Conservation (phyloP, 2,888 invertebrate species). For the Drosophila mimica region DNA sequence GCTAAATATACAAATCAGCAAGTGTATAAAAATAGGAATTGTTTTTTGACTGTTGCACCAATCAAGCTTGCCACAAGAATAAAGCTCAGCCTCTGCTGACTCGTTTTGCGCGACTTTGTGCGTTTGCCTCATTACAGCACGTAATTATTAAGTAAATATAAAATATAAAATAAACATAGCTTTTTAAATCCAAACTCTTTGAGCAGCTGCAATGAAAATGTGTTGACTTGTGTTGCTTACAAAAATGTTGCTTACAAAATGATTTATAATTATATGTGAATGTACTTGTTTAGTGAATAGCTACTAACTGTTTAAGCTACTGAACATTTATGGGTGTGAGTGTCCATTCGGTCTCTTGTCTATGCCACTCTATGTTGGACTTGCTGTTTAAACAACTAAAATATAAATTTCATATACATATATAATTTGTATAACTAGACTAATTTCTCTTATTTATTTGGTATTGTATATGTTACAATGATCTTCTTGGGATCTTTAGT, state of each 20-base stretch:
- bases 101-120: conserved; percentile 45
- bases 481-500: conserved; percentile 70
- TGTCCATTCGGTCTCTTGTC: conserved; percentile 14
- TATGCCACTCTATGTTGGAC: conserved; percentile 51
- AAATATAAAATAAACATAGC: conserved; percentile 21
- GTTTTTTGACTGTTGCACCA: conserved; percentile 30
- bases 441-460: conserved; percentile 60
- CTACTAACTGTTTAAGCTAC: conserved; percentile 27
- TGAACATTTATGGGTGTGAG: conserved; percentile 41
- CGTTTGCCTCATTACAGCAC: conserved; percentile 30
- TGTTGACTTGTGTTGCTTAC: conserved; percentile 35
- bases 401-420: conserved; percentile 24
- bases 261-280: conserved; percentile 41
- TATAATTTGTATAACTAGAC: conserved; percentile 70
- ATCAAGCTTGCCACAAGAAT: conserved; percentile 22
- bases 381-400: conserved; percentile 53
- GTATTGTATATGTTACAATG: conserved; percentile 77
- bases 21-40: conserved; percentile 57
- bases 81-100: conserved; percentile 32
- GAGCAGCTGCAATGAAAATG: conserved; percentile 17
- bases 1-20: conserved; percentile 12
- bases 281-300: background rate
- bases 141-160: conserved; percentile 10
- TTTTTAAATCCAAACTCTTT: conserved; percentile 17
- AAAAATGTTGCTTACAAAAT: conserved; percentile 53